Base-by-base conservation (phyloP, 2,888 invertebrate genomes). In the Cistogaster globosa region DNA sequence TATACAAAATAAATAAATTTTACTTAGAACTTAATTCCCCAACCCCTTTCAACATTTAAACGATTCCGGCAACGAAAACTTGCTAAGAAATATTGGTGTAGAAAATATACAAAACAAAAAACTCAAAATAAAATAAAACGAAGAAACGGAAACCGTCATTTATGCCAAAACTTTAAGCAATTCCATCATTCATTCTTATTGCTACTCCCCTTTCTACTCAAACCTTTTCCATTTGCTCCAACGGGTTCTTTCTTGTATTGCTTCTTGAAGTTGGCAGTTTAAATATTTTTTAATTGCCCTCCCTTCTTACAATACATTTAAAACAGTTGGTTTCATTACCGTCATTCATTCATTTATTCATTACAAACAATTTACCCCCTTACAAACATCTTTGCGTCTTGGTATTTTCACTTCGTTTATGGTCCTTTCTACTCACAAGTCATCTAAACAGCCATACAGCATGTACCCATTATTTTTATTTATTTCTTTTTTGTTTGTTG, bases 251-350 rank as follows among this genome's bases (percentile, higher is more conserved):
- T 51, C 26, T 36, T 62, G 67, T 48, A 69, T 74, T 74, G 58
- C 72, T 71, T 55, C 58, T 78, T 77, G n/a, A 81, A 87, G 87
- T 88, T 88, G 88, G 88, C 88, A 88, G 87, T 89, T 90, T 89
- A 91, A 90, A 91, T 90, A 91, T 90, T 90, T 90, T 90, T 91
- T 90, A 90, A 91, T 90, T 91, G 91, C 88, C 88, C 87, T 88
- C 87, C 87, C 87, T 86, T 74, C 26, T 58, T 57, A 22, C 26
- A 53, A 65, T 36, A 60, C 69, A 55, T 71, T 68, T 72, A 51
- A 60, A 85, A 75, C 74, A 82, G 63, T 82, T 82, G 85, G 82
- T 79, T 85, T 85, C 85, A 82, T 75, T 79, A 82, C 75, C 78
- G 78, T 75, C 60, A 42, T 69, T 57, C 55, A 69, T 58, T 75